Evolutionary conservation across 2,888 invertebrate species (phyloP), one percentile per base, ranked within the genome.

Genomic region (Mechanitis mazaeus): DNA sequence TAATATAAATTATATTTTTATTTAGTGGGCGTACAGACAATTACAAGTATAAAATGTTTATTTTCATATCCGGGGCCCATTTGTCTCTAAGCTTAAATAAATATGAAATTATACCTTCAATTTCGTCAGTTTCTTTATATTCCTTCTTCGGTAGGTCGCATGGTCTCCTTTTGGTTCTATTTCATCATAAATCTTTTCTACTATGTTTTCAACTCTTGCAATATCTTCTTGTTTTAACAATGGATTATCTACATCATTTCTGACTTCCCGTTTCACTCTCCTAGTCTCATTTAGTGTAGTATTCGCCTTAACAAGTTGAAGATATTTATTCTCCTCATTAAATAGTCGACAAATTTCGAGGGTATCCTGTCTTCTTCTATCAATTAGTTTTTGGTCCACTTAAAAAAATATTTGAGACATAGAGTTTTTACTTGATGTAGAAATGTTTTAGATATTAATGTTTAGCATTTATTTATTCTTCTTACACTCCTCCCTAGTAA

Each of bases 261-360:
- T 50, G 55, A 56, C 12, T 7, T 64, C 47, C 61, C 69, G 65
- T 57, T 66, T 69, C 3, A 58, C 12, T 45, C 68, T 57, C 45
- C 5, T 56, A 6, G 50, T 11, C 7, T 58, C 35, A 11, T 50
- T 62, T 33, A 38, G 6, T 50, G 56, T 53, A 47, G 20, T 12
- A 33, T 56, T 11, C 2, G 55, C 9, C n/a, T 60, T 42, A 54
- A 61, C 61, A 6, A 33, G 45, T 56, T 62, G 33, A 42, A 72
- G 54, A 11, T 71, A 74, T 5, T 74, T 65, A n/a, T 72, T 78
- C 68, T 84, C 83, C 46, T 75, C 77, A 33, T 76, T 82, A 62
- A 87, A 89, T 35, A 85, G 73, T 12, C 76, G 73, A 60, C 89
- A 89, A 79, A 88, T 82, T 3, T 89, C 87, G 45, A 84, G 63